Percentiles rank a stretch among this genome's conserved stretches.
These are phyloP conservation scores for Sarotherodon lohbergeri DNA, from an alignment of 2,113 vertebrate genomes.

Conservation along the genomic window DNA sequence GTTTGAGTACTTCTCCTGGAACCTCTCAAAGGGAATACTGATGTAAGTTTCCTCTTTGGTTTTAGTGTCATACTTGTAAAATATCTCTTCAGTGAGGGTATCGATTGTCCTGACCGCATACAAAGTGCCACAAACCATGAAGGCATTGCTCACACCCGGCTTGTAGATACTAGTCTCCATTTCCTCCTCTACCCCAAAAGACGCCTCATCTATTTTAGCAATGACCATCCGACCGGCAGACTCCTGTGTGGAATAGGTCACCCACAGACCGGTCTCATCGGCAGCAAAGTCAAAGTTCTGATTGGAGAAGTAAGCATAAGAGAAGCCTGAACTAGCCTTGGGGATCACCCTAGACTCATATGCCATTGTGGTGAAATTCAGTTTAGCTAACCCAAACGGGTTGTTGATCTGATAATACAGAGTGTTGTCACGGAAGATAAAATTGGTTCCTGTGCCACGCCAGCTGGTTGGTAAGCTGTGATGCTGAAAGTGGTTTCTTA, in stretches of 20 bases:
- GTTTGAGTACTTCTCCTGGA: conserved; percentile 62
- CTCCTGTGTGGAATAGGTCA: conserved; percentile 66
- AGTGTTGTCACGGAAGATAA: conserved; percentile 49
- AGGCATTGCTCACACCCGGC: conserved; percentile 64
- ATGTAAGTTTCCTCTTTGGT: conserved; percentile 54
- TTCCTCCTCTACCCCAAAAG: conserved; percentile 64
- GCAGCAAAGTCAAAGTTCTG: conserved; percentile 69
- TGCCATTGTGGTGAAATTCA: conserved; percentile 54
- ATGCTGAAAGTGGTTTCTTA: conserved; percentile 41
- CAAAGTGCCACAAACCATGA: conserved; percentile 75
- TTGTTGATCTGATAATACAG: conserved; percentile 60
- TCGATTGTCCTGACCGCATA: conserved; percentile 65
- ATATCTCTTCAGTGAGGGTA: conserved; percentile 69
- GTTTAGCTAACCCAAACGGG: conserved; percentile 54
- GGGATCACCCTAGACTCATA: conserved; percentile 46
- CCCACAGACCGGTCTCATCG: conserved; percentile 75
- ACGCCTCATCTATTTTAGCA: conserved; percentile 61
- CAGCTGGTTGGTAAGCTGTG: conserved; percentile 5
- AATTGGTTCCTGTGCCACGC: conserved; percentile 58
- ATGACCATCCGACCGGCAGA: conserved; percentile 63
- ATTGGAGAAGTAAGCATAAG: conserved; percentile 40
- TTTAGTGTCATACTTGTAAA: conserved; percentile 72
- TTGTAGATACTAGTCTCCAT: conserved; percentile 70
- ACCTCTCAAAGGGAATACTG: conserved; percentile 68
- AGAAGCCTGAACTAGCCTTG: conserved; percentile 49